A percentile compares a stretch with the other conserved stretches of the same genome.
phyloP scores from a whole-genome alignment of 2,888 invertebrate genomes.

The Lochmaea capreae region DNA sequence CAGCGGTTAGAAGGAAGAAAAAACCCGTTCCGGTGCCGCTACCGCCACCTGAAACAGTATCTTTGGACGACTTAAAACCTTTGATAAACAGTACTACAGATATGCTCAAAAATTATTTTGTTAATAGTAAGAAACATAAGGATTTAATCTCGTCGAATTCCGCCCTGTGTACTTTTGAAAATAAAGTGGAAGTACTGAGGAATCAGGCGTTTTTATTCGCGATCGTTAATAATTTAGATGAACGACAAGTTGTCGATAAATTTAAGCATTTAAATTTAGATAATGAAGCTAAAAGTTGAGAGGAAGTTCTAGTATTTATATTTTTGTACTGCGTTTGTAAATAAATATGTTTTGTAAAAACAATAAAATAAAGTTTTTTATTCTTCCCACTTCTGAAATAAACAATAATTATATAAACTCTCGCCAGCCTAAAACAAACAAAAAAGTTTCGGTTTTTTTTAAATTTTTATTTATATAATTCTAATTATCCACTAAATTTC shows the following conservation, averaged over 20 bases:
- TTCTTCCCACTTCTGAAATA: too few relatives aligned
- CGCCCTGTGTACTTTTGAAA: constrained; percentile 33
- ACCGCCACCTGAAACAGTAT: constrained; percentile 45
- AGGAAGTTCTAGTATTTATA: neutral
- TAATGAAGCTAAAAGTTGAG: constrained; percentile 51
- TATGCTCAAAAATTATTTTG: constrained; percentile 43
- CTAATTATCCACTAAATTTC: too few relatives aligned
- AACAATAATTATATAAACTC: too few relatives aligned
- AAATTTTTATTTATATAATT: too few relatives aligned
- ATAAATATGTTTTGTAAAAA: too few relatives aligned
- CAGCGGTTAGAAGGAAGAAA: constrained; percentile 28
- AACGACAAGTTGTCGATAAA: constrained; percentile 41
- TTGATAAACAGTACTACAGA: constrained; percentile 53
- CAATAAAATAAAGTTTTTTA: too few relatives aligned
- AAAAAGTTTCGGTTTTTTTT: too few relatives aligned
- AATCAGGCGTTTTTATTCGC: constrained; percentile 46
- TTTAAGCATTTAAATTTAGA: constrained; percentile 49
- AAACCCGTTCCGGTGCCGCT: constrained; percentile 23
- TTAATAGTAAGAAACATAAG: constrained; percentile 33
- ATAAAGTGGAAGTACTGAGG: constrained; percentile 41
- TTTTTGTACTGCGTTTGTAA: too few relatives aligned
- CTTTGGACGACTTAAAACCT: constrained; percentile 49
- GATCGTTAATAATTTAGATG: constrained; percentile 42
- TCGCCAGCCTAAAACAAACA: too few relatives aligned
- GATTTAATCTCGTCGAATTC: constrained; percentile 19